Conservation (phyloP, 1,140 invertebrate species). For the Marisa cornuarietis region DNA sequence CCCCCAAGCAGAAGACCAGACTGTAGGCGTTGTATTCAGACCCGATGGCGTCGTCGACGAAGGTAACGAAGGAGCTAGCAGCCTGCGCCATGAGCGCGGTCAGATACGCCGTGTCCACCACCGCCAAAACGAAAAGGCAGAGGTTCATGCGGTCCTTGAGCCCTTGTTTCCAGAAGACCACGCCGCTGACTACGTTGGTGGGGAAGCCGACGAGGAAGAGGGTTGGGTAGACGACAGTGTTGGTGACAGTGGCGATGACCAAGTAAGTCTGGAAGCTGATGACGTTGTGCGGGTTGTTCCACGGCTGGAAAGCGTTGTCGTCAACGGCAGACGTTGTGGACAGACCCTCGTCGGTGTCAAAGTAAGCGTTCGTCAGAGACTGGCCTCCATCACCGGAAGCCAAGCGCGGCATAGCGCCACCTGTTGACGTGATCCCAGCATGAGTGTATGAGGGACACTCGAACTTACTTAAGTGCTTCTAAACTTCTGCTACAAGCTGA, state of each 20-base stretch:
- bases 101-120: slow-evolving; percentile 4
- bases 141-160: slow-evolving; percentile 17
- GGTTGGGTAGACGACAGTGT: not conserved
- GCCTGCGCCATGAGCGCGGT: slow-evolving; percentile 9
- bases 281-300: not conserved
- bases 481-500: too few relatives aligned
- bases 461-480: too few relatives aligned
- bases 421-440: too few relatives aligned
- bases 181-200: slow-evolving; percentile 5
- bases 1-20: slow-evolving; percentile 15
- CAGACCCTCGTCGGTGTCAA: too few relatives aligned
- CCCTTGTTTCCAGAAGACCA: slow-evolving; percentile 8
- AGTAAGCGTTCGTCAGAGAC: too few relatives aligned
- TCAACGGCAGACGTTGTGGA: too few relatives aligned
- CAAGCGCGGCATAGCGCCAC: too few relatives aligned
- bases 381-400: too few relatives aligned
- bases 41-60: not conserved
- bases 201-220: slow-evolving; percentile 17
- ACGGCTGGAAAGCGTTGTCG: not conserved
- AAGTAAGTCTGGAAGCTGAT: not conserved
- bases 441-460: too few relatives aligned
- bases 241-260: not conserved
- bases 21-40: slow-evolving; percentile 2
- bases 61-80: slow-evolving; percentile 1
- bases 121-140: slow-evolving; percentile 2